Evolutionary conservation across 2,113 vertebrate genomes (phyloP), one percentile per base, ranked within the genome.

Genomic region (Chascanopsetta lugubris): DNA sequence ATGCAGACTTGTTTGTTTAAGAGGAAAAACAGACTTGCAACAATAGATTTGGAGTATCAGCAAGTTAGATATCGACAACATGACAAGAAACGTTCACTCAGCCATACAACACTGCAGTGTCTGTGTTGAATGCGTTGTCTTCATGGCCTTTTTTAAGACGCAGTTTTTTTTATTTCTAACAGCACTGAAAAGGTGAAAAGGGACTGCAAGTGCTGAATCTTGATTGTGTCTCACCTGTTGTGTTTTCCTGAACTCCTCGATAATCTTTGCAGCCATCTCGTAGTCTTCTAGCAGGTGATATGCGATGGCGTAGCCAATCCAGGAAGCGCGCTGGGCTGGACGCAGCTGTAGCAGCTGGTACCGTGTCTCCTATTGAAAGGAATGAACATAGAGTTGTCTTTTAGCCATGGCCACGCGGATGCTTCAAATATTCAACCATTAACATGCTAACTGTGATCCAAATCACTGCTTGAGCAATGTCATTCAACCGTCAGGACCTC

Each of bases 231-330:
- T 47, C 88, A 99, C 97, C 95, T 98, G 97, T 75, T 98, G 97
- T 17, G 97, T 99, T 94, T 99, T 99, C 85, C 97, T 94, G 89
- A 99, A 99, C 87, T 99, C 97, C 82, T 99, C 97, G 62, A 99
- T 93, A 84, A 99, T 99, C 87, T 97, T 98, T 77, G 97, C 95
- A 62, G 97, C 97, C 96, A 98, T 99, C 92, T 98, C 96, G 56
- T 98, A 98, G 85, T 99, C 97, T 89, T 98, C 96, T 86, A 99
- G 84, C 58, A 99, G 94, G 87, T 99, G 97, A 76, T 99, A 99
- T 66, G 97, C 97, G 59, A 99, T 98, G 77, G 97, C 97, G 75
- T 99, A 99, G 70, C 97, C 97, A 65, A 99, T 98, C 97, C 97
- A 99, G 0, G 97, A 99, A 2, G 97, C 97, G 79, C 97, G 92